These are phyloP conservation scores for Chrysina gloriosa DNA, from an alignment of 2,888 invertebrate species.

Conservation along the genomic window DNA sequence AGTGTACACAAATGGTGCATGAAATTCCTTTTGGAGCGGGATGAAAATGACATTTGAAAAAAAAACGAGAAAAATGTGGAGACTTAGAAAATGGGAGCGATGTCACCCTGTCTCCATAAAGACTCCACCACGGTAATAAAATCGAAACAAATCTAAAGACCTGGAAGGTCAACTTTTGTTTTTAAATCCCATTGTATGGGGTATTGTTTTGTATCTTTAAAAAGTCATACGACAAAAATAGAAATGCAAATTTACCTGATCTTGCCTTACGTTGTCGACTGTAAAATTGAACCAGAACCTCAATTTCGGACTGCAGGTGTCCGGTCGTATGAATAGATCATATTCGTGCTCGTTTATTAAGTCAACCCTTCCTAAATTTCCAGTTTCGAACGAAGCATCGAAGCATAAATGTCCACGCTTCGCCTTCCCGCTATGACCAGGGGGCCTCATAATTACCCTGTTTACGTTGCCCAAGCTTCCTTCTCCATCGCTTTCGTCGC, in stretches of 20 bases:
- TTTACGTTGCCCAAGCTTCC: slow-evolving; percentile 94
- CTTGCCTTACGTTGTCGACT: slow-evolving; percentile 92
- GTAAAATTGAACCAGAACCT: slow-evolving; percentile 99
- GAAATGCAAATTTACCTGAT: slow-evolving; percentile 82
- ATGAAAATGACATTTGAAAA: no score
- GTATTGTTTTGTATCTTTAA: background rate
- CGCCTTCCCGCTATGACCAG: slow-evolving; percentile 94
- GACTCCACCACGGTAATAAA: no score
- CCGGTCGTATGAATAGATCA: slow-evolving; percentile 95
- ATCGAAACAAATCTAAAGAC: no score
- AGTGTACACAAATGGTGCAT: no score
- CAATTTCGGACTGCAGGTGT: slow-evolving; percentile 93
- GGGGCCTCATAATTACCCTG: slow-evolving; percentile 86
- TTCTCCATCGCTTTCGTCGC: slow-evolving; percentile 93
- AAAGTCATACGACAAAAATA: no score
- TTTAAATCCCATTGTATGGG: no score
- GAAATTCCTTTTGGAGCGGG: no score
- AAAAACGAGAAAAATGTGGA: no score
- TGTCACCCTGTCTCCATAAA: no score
- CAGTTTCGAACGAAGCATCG: slow-evolving; percentile 97
- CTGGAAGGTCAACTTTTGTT: no score
- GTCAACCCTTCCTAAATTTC: slow-evolving; percentile 96
- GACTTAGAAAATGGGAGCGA: no score
- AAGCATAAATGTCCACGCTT: slow-evolving; percentile 96
- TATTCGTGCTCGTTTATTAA: slow-evolving; percentile 94